Base-by-base conservation (phyloP, 1,140 invertebrate species). In the Drosophila micromelanica region DNA sequence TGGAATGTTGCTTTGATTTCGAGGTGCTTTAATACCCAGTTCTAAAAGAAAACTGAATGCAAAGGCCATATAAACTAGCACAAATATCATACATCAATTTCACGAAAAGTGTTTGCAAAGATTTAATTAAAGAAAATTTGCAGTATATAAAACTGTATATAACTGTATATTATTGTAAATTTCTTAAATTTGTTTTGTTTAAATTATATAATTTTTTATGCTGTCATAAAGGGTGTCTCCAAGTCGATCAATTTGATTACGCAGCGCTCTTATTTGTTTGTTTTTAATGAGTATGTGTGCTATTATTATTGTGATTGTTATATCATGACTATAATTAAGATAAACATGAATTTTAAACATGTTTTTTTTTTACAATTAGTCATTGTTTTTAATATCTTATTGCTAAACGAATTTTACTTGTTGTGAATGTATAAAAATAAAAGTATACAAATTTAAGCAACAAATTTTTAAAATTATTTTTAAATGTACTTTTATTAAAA, bases 1-100 rank as follows among this genome's bases (percentile, higher is more conserved):
- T 57, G 32, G 17, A 27, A 48, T 54, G 12, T 15, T 69, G 32
- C 27, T 71, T 71, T 71, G 43, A 48, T 56, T 56, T 61, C 35
- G 5, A n/a, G 5, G 5, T 42, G 20, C 7, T 1, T 11, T 5
- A 3, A 48, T 56, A 65, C 52, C 23, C 43, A 49, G 6, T 23
- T 23, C 20, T 2, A 2, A 23, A 23, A 23, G 20, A 23, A 17
- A 17, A 17, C 2, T 20, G 49, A 13, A 6, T 13, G 1, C 6
- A 27, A 2, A 27, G 27, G 5, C 27, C 6, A 6, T 27, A 27
- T 6, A 27, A 27, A 27, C 5, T 27, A 6, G 27, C 5, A 27
- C 27, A 27, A 27, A 27, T 27, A 27, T 27, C 6, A 27, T 27
- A 27, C 0, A 3, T 4, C 0, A 27, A 27, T 27, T 27, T 27